Percentiles rank a stretch among this genome's conserved stretches.
These are phyloP conservation scores for Drosophila lacicola DNA, from an alignment of 2,888 invertebrate species.

Conservation along the genomic window DNA sequence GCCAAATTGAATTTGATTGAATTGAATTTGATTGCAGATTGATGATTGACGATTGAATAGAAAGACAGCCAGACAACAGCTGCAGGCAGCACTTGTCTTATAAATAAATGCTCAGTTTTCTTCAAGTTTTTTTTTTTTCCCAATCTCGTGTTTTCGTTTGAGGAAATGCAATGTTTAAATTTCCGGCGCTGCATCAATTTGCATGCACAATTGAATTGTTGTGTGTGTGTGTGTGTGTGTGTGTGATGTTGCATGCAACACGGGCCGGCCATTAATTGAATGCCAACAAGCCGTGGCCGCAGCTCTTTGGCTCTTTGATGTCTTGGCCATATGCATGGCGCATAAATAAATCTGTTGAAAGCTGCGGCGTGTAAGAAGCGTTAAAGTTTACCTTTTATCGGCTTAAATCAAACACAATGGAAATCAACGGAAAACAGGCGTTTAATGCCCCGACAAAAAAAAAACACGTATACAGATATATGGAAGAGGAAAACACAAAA, in stretches of 20 bases:
- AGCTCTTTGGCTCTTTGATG: slow-evolving; percentile 57
- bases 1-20: slow-evolving; percentile 61
- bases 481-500: background rate
- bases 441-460: slow-evolving; percentile 57
- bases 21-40: slow-evolving; percentile 7
- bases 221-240: background rate
- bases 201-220: slow-evolving; percentile 61
- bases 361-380: slow-evolving; percentile 70
- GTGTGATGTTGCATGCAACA: slow-evolving; percentile 17
- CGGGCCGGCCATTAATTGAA: slow-evolving; percentile 55
- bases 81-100: slow-evolving; percentile 12
- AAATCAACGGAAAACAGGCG: slow-evolving; percentile 61
- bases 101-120: slow-evolving; percentile 8
- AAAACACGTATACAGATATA: background rate
- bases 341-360: slow-evolving; percentile 71
- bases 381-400: slow-evolving; percentile 73
- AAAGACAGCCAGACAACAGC: slow-evolving; percentile 22
- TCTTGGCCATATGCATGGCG: slow-evolving; percentile 60
- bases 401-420: slow-evolving; percentile 76
- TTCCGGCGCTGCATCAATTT: slow-evolving; percentile 58
- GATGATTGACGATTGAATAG: slow-evolving; percentile 4
- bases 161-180: slow-evolving; percentile 55
- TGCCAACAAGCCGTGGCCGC: slow-evolving; percentile 67
- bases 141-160: background rate
- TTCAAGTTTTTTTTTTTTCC: background rate